A percentile compares a stretch with the other conserved stretches of the same genome.
These are phyloP conservation scores for Polydesmus complanatus DNA, from an alignment of 2,888 invertebrate genomes.

Conservation along the genomic window DNA sequence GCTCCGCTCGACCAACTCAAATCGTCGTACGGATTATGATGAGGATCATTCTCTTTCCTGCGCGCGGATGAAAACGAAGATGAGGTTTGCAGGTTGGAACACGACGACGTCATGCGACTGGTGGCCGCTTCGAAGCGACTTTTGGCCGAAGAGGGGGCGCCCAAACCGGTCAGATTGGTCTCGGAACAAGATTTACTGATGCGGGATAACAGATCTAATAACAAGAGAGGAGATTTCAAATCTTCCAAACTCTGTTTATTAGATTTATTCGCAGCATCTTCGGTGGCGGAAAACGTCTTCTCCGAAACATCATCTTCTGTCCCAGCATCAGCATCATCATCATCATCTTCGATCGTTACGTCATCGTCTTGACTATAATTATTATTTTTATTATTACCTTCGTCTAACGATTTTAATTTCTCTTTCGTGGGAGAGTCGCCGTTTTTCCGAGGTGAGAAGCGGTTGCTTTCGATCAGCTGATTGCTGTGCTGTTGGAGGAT, in stretches of 20 bases:
- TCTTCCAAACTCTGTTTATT: background rate
- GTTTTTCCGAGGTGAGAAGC: background rate
- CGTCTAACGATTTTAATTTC: background rate
- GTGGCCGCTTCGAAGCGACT: background rate
- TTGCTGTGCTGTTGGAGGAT: background rate
- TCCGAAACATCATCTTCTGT: background rate
- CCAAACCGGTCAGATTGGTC: background rate
- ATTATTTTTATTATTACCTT: no score
- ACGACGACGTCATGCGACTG: background rate
- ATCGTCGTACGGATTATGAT: background rate
- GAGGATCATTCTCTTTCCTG: background rate
- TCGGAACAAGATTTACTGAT: background rate
- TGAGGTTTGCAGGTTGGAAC: background rate
- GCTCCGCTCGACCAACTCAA: background rate
- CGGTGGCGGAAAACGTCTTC: background rate
- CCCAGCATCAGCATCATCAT: background rate
- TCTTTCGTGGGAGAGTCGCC: background rate
- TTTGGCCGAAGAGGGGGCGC: background rate
- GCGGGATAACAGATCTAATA: background rate
- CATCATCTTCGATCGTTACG: background rate
- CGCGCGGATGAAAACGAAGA: background rate
- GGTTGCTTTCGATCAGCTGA: background rate
- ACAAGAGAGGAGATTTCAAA: background rate
- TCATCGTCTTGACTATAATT: background rate
- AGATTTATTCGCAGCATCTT: background rate